A percentile compares a stretch with the other conserved stretches of the same genome.
Evolutionary conservation across 2,888 invertebrate genomes (phyloP).

Genomic region (Nomada lathburiana): DNA sequence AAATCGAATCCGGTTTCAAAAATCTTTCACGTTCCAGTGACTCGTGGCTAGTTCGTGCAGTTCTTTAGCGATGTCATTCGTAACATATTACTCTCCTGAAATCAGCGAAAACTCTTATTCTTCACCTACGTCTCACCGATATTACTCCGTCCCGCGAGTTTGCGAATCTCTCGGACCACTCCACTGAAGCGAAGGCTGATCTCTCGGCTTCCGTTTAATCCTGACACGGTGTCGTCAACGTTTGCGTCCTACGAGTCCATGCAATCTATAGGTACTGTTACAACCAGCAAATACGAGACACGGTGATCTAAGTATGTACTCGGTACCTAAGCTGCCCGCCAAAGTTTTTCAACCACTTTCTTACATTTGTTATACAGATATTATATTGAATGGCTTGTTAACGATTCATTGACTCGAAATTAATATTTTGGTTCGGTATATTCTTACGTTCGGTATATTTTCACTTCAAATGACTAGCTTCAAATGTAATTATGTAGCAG

Average conservation of each 20-base stretch:
- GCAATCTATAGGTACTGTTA: no score
- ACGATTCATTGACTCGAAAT: no score
- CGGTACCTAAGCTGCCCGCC: no score
- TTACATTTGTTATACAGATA: no score
- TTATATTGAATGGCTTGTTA: no score
- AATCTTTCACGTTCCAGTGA: slow-evolving; percentile 23
- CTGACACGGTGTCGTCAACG: background rate
- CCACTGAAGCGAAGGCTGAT: background rate
- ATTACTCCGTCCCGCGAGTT: slow-evolving; percentile 10
- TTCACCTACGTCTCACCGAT: background rate
- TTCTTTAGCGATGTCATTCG: slow-evolving; percentile 22
- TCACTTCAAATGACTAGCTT: no score
- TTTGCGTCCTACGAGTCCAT: background rate
- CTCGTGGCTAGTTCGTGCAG: slow-evolving; percentile 1
- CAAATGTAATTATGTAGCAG: no score
- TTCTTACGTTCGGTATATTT: no score
- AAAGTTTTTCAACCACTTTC: no score
- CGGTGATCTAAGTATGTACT: no score
- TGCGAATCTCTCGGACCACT: background rate
- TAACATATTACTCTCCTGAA: slow-evolving; percentile 13
- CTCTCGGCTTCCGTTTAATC: background rate
- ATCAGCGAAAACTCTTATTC: slow-evolving; percentile 34
- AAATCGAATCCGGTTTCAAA: slow-evolving; percentile 19
- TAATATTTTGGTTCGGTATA: no score
- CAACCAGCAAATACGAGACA: no score